Percentiles rank a stretch among this genome's conserved stretches.
phyloP scores from a whole-genome alignment of 2,797 vertebrate species.

The Falco berigora region DNA sequence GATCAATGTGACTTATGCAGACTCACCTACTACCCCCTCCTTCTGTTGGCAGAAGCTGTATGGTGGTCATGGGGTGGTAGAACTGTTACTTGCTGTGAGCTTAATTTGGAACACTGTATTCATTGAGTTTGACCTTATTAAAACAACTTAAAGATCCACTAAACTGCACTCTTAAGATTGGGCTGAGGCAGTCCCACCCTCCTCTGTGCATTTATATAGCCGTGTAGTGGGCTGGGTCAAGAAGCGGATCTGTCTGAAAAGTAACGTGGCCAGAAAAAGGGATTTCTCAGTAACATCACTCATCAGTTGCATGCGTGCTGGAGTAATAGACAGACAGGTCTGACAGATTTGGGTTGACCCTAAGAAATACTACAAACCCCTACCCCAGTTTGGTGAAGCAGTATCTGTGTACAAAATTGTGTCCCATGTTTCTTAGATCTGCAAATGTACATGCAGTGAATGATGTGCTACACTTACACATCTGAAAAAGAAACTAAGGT shows the following conservation, averaged over 20 bases:
- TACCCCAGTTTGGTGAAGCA: not conserved
- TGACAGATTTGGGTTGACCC: not conserved
- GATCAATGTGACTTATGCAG: rapidly evolving
- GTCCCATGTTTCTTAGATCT: not conserved
- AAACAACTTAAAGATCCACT: not conserved
- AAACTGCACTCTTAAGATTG: not conserved
- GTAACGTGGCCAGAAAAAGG: not conserved
- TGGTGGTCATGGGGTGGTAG: not conserved
- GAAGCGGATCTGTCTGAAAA: not conserved
- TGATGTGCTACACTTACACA: rapidly evolving
- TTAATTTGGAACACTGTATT: not conserved
- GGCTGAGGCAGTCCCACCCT: not conserved
- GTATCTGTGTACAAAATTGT: not conserved
- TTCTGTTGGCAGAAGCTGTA: not conserved
- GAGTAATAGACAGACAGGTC: not conserved
- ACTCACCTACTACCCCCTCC: not conserved
- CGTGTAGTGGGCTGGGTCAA: not conserved
- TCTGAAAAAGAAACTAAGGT: not conserved
- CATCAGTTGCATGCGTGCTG: rapidly evolving
- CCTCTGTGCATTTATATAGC: not conserved
- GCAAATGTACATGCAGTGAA: not conserved
- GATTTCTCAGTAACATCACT: not conserved
- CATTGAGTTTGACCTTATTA: not conserved
- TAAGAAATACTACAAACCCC: not conserved
- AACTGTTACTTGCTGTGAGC: not conserved